Evolutionary conservation across 2,797 vertebrate species (phyloP), one percentile per base, ranked within the genome.

Genomic region (Sebastiscus albofasciatus): DNA sequence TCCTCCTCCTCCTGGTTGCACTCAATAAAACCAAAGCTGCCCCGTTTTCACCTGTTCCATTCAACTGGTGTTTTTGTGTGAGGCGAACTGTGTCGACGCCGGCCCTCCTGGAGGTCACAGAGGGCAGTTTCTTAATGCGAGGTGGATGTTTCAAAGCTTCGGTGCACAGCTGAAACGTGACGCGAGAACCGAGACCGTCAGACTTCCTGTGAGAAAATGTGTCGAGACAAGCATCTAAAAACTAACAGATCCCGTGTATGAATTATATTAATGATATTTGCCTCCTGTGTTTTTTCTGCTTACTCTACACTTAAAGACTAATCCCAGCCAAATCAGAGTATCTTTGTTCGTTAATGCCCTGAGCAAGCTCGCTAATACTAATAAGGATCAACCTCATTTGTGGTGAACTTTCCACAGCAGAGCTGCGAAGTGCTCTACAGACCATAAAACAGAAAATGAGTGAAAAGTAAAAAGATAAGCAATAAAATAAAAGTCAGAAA

Each of bases 31-130:
- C 29, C 42, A 55, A 72, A 55, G 66, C 71, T 62, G 80, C 60
- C 70, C 80, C 66, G 42, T 70, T 85, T 87, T 77, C 90, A 92
- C 92, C 93, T 90, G 86, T 86, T 82, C 78, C 42, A 70, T 90
- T 88, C 78, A 82, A 31, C 76, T 24, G 66, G 34, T 39, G 72
- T 78, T 87, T 86, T 89, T 46, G 79, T 83, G 72, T 46, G 82
- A 75, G 65, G 20, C 9, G 24, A 80, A 72, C 76, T 87, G 89
- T 76, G 82, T 74, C 72, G 24, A 70, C 39, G 34, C n/a, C 0
- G 79, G 67, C 68, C 67, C 82, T 87, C 69, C 49, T 58, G 27
- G 71, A 52, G 88, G 89, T 88, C 86, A 79, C 62, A 2, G 67
- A n/a, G 84, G 77, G 24, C 67, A 27, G 16, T 2, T 42, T 77